A percentile compares a stretch with the other conserved stretches of the same genome.
phyloP scores from a whole-genome alignment of 2,888 invertebrate genomes.

The Alentia gelatinosa region DNA sequence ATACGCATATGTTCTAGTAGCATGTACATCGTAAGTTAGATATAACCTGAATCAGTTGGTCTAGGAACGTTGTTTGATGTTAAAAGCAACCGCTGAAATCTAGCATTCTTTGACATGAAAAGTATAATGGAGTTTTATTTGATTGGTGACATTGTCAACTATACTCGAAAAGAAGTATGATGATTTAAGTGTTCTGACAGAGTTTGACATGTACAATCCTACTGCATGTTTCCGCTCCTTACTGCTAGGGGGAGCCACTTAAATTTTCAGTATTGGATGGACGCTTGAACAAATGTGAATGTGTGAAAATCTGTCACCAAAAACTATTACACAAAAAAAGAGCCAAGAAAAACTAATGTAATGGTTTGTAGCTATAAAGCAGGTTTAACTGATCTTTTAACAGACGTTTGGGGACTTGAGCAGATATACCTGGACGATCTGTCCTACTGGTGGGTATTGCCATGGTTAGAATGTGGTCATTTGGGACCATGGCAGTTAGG shows the following conservation, averaged over 20 bases:
- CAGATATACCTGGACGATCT: neutral
- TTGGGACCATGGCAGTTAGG: neutral
- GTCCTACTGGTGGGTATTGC: neutral
- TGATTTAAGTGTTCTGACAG: neutral
- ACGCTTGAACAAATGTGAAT: conserved; percentile 29
- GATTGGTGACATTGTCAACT: neutral
- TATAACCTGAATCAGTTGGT: too few relatives aligned
- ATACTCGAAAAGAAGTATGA: neutral
- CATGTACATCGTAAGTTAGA: neutral
- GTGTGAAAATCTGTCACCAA: conserved; percentile 15
- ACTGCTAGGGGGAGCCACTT: neutral
- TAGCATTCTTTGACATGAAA: too few relatives aligned
- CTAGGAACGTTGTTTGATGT: too few relatives aligned
- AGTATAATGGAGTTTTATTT: neutral
- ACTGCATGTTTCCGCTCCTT: neutral
- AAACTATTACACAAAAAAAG: neutral
- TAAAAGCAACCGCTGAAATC: too few relatives aligned
- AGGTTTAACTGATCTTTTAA: neutral
- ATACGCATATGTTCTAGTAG: too few relatives aligned
- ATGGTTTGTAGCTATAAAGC: too few relatives aligned
- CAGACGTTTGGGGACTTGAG: too few relatives aligned
- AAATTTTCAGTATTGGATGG: conserved; percentile 43
- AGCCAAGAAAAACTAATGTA: neutral
- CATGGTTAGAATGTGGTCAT: neutral
- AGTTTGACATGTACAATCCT: neutral